Evolutionary conservation across 2,888 invertebrate genomes (phyloP).

Genomic region (Amphiduros pacificus): DNA sequence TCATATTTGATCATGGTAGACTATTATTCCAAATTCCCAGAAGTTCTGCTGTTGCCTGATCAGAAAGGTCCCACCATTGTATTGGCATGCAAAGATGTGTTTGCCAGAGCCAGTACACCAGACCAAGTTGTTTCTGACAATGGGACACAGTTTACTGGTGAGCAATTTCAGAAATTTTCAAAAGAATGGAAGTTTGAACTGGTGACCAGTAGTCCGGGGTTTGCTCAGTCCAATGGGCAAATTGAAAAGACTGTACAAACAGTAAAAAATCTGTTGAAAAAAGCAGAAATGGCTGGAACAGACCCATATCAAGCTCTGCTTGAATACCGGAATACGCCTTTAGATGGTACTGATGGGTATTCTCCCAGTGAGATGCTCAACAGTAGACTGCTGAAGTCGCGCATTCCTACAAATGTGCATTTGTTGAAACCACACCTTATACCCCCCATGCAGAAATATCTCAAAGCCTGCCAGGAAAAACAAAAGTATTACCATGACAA

Average conservation of each 20-base stretch:
- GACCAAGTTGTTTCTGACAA: background rate
- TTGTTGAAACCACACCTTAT: background rate
- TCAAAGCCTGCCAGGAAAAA: background rate
- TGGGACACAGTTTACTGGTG: background rate
- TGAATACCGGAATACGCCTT: too few relatives aligned
- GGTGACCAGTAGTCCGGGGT: background rate
- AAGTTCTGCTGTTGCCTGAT: background rate
- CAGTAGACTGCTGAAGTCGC: background rate
- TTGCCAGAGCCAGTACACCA: background rate
- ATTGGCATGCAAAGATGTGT: background rate
- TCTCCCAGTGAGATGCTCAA: background rate
- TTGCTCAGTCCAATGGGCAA: background rate
- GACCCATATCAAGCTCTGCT: background rate
- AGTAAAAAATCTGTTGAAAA: background rate
- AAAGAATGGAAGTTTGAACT: background rate
- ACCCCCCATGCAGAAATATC: background rate
- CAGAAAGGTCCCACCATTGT: background rate
- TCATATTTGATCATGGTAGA: background rate
- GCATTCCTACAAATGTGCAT: background rate
- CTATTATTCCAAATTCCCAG: background rate
- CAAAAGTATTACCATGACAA: background rate
- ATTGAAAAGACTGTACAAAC: background rate
- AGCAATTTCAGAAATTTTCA: background rate
- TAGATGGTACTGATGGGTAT: too few relatives aligned
- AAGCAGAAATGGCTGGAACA: background rate